phyloP scores from a whole-genome alignment of 2,113 vertebrate genomes.

The Calidris pygmaea region DNA sequence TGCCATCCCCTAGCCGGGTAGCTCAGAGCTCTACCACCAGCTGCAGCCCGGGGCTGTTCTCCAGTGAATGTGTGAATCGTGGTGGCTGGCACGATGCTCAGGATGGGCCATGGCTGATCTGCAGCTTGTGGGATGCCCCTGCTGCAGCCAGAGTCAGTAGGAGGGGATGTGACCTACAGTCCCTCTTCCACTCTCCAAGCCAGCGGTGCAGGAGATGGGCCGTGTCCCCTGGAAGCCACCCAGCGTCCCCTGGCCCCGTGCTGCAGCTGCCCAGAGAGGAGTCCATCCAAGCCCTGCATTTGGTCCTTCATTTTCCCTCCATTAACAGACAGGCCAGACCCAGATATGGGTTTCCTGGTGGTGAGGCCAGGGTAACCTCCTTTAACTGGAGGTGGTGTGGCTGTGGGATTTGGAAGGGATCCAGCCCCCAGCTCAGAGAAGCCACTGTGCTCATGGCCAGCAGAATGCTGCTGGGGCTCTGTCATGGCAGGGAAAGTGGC shows the following conservation, averaged over 20 bases:
- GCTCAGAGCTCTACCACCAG: neutral
- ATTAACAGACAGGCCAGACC: neutral
- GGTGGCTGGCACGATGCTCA: fast-evolving
- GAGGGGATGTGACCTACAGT: neutral
- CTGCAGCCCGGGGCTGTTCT: neutral
- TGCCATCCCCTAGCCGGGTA: neutral
- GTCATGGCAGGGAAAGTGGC: neutral
- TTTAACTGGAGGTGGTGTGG: neutral
- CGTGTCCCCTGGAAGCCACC: neutral
- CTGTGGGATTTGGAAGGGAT: neutral
- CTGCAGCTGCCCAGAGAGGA: neutral
- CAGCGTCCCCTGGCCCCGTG: neutral
- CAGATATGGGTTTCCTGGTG: neutral
- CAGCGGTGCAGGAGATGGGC: neutral
- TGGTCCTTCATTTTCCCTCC: neutral
- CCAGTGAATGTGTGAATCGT: neutral
- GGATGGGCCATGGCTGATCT: neutral
- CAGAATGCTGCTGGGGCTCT: neutral
- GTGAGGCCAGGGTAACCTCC: neutral
- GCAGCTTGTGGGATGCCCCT: neutral
- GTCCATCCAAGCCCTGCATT: neutral
- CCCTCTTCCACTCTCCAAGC: neutral
- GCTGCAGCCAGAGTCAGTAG: neutral
- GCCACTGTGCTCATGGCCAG: neutral
- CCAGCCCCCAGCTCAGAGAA: neutral